Percentiles rank a stretch among this genome's conserved stretches.
These are phyloP conservation scores for Hoplostethus atlanticus DNA, from an alignment of 2,797 vertebrate genomes.

Conservation along the genomic window DNA sequence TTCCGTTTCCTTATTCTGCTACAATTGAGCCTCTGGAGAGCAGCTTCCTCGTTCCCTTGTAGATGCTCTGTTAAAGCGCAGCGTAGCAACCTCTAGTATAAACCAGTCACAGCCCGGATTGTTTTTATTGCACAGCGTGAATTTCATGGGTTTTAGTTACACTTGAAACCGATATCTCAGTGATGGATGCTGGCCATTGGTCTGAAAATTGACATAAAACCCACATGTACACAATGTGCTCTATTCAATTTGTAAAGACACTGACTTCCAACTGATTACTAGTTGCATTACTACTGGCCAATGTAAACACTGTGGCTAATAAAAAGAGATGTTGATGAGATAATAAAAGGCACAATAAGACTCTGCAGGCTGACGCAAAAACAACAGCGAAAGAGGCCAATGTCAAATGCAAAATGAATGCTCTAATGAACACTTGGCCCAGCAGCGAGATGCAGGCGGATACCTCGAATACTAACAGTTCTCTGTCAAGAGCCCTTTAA, in stretches of 20 bases:
- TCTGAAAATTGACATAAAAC: background rate
- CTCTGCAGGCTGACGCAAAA: conserved; percentile 22
- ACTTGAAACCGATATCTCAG: background rate
- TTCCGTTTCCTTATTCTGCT: background rate
- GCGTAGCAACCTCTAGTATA: background rate
- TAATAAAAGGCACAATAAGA: conserved; percentile 23
- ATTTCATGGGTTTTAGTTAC: background rate
- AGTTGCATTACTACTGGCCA: conserved; percentile 14
- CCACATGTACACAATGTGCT: background rate
- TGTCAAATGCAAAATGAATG: conserved; percentile 42
- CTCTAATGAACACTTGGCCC: conserved; percentile 51
- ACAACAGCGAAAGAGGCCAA: conserved; percentile 42
- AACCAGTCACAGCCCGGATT: background rate
- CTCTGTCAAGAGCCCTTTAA: conserved; percentile 12
- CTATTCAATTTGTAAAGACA: conserved; percentile 6
- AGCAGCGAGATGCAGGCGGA: conserved; percentile 23
- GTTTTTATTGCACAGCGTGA: background rate
- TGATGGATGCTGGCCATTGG: no score
- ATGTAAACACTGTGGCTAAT: conserved; percentile 26
- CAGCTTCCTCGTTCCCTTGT: background rate
- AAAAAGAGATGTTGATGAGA: conserved; percentile 41
- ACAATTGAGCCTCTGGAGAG: no score
- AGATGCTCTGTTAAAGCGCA: background rate
- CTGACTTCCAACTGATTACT: conserved; percentile 11
- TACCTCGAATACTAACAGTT: conserved; percentile 44